These are phyloP conservation scores for Andrena minutula DNA, from an alignment of 2,888 invertebrate species.

Conservation along the genomic window DNA sequence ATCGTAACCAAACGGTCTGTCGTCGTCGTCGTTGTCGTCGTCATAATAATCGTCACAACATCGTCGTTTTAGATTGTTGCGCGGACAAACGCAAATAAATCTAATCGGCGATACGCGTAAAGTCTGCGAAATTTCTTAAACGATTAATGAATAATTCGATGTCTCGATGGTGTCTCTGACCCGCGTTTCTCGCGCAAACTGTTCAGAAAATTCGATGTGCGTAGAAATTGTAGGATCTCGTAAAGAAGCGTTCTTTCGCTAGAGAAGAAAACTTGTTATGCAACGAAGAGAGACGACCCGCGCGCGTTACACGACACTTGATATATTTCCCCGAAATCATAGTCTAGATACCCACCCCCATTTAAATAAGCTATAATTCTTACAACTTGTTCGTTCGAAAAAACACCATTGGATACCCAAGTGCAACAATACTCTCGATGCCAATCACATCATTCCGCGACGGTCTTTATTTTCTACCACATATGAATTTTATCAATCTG, in stretches of 20 bases:
- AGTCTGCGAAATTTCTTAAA: background rate
- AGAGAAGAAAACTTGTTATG: constrained; percentile 74
- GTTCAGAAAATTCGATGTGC: background rate
- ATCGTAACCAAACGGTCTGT: background rate
- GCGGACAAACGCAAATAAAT: constrained; percentile 13
- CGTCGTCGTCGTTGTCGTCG: background rate
- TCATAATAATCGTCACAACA: background rate
- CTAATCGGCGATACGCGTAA: background rate
- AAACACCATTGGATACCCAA: constrained; percentile 54
- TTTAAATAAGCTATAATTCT: constrained; percentile 21
- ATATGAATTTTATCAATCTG: too few species aligned
- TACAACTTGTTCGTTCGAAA: constrained; percentile 38
- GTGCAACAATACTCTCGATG: constrained; percentile 2
- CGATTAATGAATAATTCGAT: background rate
- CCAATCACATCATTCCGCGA: background rate
- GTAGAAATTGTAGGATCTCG: constrained; percentile 9
- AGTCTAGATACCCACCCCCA: constrained; percentile 1
- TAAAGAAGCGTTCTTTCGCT: constrained; percentile 9
- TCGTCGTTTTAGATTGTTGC: background rate
- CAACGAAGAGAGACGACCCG: constrained; percentile 75
- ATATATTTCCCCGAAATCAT: constrained; percentile 59
- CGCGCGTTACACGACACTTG: constrained; percentile 78
- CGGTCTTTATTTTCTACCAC: too few species aligned
- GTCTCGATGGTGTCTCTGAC: background rate
- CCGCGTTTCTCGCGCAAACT: background rate